A percentile compares a stretch with the other conserved stretches of the same genome.
Evolutionary conservation across 2,113 vertebrate genomes (phyloP).

Genomic region (Enhydra lutris): DNA sequence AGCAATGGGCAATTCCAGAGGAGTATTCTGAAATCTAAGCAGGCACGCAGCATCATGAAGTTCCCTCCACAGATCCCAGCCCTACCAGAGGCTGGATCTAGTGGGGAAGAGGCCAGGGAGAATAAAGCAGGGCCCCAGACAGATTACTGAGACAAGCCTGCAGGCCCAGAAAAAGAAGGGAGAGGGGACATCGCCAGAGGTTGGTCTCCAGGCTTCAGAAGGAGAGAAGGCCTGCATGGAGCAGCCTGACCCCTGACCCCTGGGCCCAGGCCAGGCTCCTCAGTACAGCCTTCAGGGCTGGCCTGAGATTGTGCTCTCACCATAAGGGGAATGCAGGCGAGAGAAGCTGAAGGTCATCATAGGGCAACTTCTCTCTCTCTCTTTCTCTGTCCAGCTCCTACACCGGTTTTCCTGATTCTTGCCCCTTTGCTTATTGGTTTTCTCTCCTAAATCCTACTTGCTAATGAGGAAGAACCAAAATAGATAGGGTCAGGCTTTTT

Average conservation of each 20-base stretch:
- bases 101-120: no score
- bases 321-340: background rate
- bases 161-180: background rate
- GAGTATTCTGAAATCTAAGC: background rate
- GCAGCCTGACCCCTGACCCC: background rate
- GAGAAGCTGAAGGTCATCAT: background rate
- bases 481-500: background rate
- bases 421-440: background rate
- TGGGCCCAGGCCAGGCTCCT: background rate
- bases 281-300: background rate
- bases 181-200: background rate
- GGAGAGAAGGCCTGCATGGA: background rate
- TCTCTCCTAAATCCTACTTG: background rate
- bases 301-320: background rate
- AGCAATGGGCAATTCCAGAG: background rate
- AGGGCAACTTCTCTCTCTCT: background rate
- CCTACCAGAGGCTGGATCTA: background rate
- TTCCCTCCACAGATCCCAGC: background rate
- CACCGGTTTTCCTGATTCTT: background rate
- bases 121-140: background rate
- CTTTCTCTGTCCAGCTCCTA: background rate
- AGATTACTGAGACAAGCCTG: background rate
- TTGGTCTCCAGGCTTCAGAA: background rate
- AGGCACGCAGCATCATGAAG: background rate
- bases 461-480: conserved; percentile 11